Percentiles rank a stretch among this genome's conserved stretches.
Conservation (phyloP, 2,113 vertebrate genomes). For the Kobus ellipsiprymnus region DNA sequence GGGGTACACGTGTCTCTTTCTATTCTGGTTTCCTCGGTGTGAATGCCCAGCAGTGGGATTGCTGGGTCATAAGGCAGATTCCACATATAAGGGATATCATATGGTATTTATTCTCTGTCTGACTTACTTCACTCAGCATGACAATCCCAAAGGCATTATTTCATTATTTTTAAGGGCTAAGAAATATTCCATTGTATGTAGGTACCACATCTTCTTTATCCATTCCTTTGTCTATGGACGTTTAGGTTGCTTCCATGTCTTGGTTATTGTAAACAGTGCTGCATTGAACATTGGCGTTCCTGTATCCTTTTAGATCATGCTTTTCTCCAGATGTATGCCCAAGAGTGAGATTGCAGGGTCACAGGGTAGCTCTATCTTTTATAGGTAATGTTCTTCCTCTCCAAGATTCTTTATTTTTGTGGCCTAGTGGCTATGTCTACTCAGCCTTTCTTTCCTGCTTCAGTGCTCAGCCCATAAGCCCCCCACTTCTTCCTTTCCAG, state of each 20-base stretch:
- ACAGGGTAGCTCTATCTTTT: not conserved
- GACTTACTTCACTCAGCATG: not conserved
- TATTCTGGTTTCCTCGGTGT: too few relatives aligned
- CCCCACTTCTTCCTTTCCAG: not conserved
- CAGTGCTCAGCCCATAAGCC: not conserved
- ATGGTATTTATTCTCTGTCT: not conserved
- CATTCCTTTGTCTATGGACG: not conserved
- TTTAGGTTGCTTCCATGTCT: not conserved
- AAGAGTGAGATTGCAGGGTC: not conserved
- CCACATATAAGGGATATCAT: not conserved
- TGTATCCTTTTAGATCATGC: not conserved
- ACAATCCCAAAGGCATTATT: not conserved
- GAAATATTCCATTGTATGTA: not conserved
- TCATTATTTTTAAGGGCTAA: not conserved
- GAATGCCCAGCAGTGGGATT: too few relatives aligned
- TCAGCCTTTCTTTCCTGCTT: not conserved
- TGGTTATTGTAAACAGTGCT: not conserved
- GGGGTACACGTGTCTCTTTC: too few relatives aligned
- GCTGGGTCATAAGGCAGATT: not conserved
- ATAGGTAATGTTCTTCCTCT: not conserved
- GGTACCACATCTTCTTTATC: not conserved
- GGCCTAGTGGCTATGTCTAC: not conserved
- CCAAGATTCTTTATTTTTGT: not conserved
- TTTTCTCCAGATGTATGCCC: not conserved
- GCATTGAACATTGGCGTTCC: rapidly evolving